Evolutionary conservation across 2,797 vertebrate species (phyloP).

Genomic region (Lithobates sylvaticus): DNA sequence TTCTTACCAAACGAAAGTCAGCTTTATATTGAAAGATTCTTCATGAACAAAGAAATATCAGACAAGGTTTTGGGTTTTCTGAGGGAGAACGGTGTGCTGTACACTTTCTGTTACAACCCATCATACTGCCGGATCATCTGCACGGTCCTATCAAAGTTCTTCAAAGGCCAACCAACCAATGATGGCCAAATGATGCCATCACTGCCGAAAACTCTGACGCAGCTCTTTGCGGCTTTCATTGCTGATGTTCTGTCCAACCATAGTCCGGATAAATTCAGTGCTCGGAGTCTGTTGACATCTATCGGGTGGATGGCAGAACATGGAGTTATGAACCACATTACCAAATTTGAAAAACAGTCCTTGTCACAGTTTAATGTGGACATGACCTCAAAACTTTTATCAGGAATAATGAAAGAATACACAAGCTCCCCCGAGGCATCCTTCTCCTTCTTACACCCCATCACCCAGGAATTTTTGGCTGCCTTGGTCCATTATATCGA

Average conservation of each 20-base stretch:
- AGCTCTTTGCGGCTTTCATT: slow-evolving; percentile 69
- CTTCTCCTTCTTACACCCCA: slow-evolving; percentile 31
- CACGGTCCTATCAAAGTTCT: slow-evolving; percentile 68
- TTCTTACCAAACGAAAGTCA: slow-evolving; percentile 76
- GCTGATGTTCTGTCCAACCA: slow-evolving; percentile 13
- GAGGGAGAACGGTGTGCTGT: slow-evolving; percentile 73
- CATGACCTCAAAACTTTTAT: not conserved
- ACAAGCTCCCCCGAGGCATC: not conserved
- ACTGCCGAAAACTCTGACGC: slow-evolving; percentile 74
- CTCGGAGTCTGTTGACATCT: not conserved
- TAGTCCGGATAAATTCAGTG: not conserved
- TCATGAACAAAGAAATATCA: slow-evolving; percentile 65
- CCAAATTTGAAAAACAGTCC: not conserved
- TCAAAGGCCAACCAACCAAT: slow-evolving; percentile 49
- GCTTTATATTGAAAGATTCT: slow-evolving; percentile 71
- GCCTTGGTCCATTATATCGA: slow-evolving; percentile 7
- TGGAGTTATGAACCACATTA: slow-evolving; percentile 14
- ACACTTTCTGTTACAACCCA: slow-evolving; percentile 73
- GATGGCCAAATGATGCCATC: not conserved
- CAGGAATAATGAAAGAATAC: slow-evolving; percentile 17
- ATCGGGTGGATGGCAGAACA: slow-evolving; percentile 39
- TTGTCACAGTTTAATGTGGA: not conserved
- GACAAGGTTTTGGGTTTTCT: slow-evolving; percentile 67
- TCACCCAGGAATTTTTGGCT: slow-evolving; percentile 13
- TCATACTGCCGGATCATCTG: slow-evolving; percentile 81